phyloP scores from a whole-genome alignment of 1,140 invertebrate genomes.

The Drosophila bocqueti region DNA sequence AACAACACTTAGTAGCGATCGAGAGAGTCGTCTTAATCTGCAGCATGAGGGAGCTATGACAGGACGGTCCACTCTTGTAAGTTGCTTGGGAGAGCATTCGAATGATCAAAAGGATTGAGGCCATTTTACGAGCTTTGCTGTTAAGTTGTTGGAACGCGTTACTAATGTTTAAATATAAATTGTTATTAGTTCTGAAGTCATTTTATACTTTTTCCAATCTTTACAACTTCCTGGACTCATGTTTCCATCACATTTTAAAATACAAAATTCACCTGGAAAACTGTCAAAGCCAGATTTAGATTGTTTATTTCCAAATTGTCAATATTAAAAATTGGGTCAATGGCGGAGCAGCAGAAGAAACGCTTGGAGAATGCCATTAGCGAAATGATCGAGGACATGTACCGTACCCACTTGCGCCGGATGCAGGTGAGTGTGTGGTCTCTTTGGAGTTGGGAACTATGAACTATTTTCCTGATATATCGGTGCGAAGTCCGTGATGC shows the following conservation, averaged over 20 bases:
- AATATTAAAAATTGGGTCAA: conserved; percentile 81
- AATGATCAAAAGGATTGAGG: neutral
- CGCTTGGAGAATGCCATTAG: conserved; percentile 92
- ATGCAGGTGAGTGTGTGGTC: conserved; percentile 90
- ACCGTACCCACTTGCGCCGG: conserved; percentile 91
- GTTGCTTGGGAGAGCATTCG: neutral
- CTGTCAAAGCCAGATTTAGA: conserved; percentile 1
- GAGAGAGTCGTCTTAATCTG: neutral
- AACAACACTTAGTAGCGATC: neutral
- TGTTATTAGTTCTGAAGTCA: conserved; percentile 2
- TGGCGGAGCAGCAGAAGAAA: conserved; percentile 91
- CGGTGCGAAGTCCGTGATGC: conserved; percentile 89
- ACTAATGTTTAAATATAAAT: conserved; percentile 13
- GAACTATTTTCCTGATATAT: neutral
- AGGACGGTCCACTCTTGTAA: neutral
- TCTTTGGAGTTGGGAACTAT: neutral
- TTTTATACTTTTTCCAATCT: conserved; percentile 4
- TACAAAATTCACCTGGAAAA: conserved; percentile 37
- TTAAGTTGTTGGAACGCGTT: conserved; percentile 27
- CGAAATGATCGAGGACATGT: conserved; percentile 92
- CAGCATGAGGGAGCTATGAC: neutral
- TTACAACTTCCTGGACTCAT: conserved; percentile 9
- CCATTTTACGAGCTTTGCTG: neutral
- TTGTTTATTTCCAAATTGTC: conserved; percentile 50
- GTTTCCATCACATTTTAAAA: conserved; percentile 20